phyloP scores from a whole-genome alignment of 2,113 vertebrate genomes.

The Lagopus leucura region DNA sequence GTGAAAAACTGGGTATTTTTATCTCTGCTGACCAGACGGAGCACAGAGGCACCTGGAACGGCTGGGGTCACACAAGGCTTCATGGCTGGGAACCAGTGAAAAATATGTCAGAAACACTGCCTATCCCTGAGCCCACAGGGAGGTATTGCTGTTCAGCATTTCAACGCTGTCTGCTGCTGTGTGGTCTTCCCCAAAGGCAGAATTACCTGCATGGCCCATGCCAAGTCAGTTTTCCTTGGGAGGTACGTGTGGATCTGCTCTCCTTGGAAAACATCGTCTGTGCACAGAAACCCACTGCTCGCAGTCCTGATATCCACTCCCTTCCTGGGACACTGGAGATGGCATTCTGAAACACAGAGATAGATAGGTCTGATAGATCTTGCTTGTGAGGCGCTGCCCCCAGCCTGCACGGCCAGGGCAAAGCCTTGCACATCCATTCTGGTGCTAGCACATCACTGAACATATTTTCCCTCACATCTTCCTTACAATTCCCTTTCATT shows the following conservation, averaged over 20 bases:
- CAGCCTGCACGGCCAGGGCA: neutral
- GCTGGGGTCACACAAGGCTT: neutral
- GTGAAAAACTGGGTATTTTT: neutral
- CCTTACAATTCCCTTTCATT: neutral
- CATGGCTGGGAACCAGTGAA: neutral
- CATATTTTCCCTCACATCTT: neutral
- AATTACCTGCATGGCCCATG: neutral
- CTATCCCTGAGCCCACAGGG: neutral
- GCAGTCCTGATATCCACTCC: neutral
- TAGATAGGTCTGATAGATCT: neutral
- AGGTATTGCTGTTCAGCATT: neutral
- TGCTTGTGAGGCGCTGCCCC: neutral
- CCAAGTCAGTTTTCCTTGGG: neutral
- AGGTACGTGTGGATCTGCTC: neutral
- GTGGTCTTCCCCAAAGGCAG: neutral
- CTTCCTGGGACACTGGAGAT: neutral
- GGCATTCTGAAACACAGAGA: neutral
- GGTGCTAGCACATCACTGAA: neutral
- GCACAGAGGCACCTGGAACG: fast-evolving
- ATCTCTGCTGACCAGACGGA: neutral
- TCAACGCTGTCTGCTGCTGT: neutral
- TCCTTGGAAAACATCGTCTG: neutral
- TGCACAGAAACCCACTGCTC: neutral
- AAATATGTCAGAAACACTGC: neutral
- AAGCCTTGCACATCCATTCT: neutral